A percentile compares a stretch with the other conserved stretches of the same genome.
phyloP scores from a whole-genome alignment of 1,140 invertebrate genomes.

The Sycobia sp. region DNA sequence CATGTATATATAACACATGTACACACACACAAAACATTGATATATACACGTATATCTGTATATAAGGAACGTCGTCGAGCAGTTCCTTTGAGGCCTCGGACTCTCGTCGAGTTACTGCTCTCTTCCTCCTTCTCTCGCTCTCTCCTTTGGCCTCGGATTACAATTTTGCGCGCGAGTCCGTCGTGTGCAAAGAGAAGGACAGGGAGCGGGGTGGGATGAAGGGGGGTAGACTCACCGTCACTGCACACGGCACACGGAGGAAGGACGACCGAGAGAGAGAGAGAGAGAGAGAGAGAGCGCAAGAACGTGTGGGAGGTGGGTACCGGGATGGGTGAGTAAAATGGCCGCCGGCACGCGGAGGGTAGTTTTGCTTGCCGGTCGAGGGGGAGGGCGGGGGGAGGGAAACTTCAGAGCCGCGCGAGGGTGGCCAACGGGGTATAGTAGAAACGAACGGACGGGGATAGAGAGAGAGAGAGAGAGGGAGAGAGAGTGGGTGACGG shows the following conservation, averaged over 20 bases:
- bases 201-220: slow-evolving; percentile 39
- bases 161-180: slow-evolving; percentile 53
- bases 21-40: too few species aligned
- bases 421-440: slow-evolving; percentile 55
- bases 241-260: too few species aligned
- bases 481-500: slow-evolving; percentile 21
- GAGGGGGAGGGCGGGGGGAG: neutral
- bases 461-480: slow-evolving; percentile 23
- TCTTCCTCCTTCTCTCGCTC: too few species aligned
- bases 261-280: too few species aligned
- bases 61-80: too few species aligned
- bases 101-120: slow-evolving; percentile 45
- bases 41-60: too few species aligned
- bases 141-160: slow-evolving; percentile 59
- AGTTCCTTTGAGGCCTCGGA: slow-evolving; percentile 38
- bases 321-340: slow-evolving; percentile 61
- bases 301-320: slow-evolving; percentile 37
- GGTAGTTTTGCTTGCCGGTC: slow-evolving; percentile 44
- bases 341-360: slow-evolving; percentile 56
- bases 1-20: too few species aligned
- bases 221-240: too few species aligned
- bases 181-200: neutral
- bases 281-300: too few species aligned
- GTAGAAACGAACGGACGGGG: slow-evolving; percentile 46
- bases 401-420: slow-evolving; percentile 31